Percentiles rank a stretch among this genome's conserved stretches.
Evolutionary conservation across 2,888 invertebrate species (phyloP).

Genomic region (Cylindroiulus punctatus): DNA sequence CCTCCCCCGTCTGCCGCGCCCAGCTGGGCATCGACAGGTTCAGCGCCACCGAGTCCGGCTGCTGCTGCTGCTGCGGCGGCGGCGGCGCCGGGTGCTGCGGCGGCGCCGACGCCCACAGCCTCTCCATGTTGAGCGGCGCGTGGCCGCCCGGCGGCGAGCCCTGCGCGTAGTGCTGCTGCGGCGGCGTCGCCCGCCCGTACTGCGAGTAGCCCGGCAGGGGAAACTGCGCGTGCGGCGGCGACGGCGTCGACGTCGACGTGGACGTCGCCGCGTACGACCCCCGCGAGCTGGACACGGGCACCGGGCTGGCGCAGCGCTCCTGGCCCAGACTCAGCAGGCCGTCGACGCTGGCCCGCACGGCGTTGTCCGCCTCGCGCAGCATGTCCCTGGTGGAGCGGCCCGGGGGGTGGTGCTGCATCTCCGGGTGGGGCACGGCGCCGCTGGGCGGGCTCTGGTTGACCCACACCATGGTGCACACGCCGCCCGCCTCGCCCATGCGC

Average conservation of each 20-base stretch:
- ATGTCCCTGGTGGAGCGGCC: slow-evolving; percentile 65
- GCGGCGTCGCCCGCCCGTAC: slow-evolving; percentile 52
- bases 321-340: slow-evolving; percentile 65
- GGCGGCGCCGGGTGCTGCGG: slow-evolving; percentile 64
- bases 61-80: slow-evolving; percentile 62
- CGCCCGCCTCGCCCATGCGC: slow-evolving; percentile 90
- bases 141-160: slow-evolving; percentile 57
- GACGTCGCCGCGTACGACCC: slow-evolving; percentile 34
- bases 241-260: slow-evolving; percentile 59
- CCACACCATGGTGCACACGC: slow-evolving; percentile 82
- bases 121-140: slow-evolving; percentile 85
- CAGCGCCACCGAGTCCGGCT: slow-evolving; percentile 60
- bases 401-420: not conserved
- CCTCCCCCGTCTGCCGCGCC: slow-evolving; percentile 67
- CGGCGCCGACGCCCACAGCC: slow-evolving; percentile 80
- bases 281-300: slow-evolving; percentile 54
- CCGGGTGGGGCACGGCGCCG: slow-evolving; percentile 62
- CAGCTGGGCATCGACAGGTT: slow-evolving; percentile 60
- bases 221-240: slow-evolving; percentile 65
- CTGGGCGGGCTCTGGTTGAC: slow-evolving; percentile 69
- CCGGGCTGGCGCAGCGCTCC: slow-evolving; percentile 60
- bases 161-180: slow-evolving; percentile 56
- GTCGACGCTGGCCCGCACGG: slow-evolving; percentile 62
- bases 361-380: slow-evolving; percentile 64
- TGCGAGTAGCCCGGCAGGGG: slow-evolving; percentile 60